Base-by-base conservation (phyloP, 2,113 vertebrate species). In the Vulpes ferrilata region DNA sequence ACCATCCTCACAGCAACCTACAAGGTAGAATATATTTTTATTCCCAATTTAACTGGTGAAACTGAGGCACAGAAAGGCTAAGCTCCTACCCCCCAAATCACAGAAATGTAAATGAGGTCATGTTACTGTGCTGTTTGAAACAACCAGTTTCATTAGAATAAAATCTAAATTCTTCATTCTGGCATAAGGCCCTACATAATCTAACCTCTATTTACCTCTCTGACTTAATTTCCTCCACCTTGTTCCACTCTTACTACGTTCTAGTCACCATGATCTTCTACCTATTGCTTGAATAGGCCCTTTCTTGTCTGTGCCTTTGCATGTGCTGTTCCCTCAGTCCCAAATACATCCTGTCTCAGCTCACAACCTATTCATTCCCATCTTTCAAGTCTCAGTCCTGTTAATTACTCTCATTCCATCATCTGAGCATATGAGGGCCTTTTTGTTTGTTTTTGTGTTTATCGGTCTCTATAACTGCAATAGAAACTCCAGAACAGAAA, bases 401-500 rank as follows among this genome's bases (percentile, higher is more conserved):
- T 35, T 88, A 53, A 67, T 67, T 32, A 60, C 51, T 57, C 53
- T 79, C 59, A 69, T 55, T 32, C 60, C 11, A 59, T 35, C 27
- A 43, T 86, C 51, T 35, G 9, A 79, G 67, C 23, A 35, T 19
- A 32, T 1, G 17, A 3, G 30, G 51, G 74, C 19, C 32, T 51
- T 67, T 71, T 27, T 35, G 43, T 43, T 43, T 88, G n/a, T 65
- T 93, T 87, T 79, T 48, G 3, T 89, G 73, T 64, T 92, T 78
- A 76, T 5, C 73, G 16, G n/a, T 87, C 79, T 82, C 83, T 35
- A 60, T n/a, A 48, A 69, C 55, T 78, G 48, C 2, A 67, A 32
- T 84, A 71, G 30, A 78, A 96, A 78, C 25, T 64, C 53, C 38
- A 89, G 43, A 84, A 86, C 27, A 90, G 69, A 82, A 79, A 90